These are phyloP conservation scores for Myiotriccus ornatus DNA, from an alignment of 2,797 vertebrate genomes.

Conservation along the genomic window DNA sequence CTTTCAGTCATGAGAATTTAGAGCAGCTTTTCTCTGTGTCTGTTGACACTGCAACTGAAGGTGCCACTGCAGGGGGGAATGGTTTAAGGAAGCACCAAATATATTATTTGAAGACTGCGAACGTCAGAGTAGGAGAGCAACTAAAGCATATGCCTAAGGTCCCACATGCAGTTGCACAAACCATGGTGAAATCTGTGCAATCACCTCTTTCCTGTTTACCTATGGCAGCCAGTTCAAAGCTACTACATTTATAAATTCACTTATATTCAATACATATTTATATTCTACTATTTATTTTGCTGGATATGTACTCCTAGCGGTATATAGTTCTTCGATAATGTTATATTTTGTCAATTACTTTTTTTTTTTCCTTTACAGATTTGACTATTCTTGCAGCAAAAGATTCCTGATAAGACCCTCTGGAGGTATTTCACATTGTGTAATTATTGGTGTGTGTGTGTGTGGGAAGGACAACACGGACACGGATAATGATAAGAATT, in stretches of 20 bases:
- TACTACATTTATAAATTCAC: background rate
- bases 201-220: background rate
- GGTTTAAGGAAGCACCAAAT: background rate
- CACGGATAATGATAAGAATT: constrained; percentile 27
- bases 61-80: background rate
- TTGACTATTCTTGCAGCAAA: background rate
- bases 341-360: background rate
- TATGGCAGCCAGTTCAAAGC: background rate
- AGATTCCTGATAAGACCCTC: background rate
- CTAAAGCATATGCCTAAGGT: background rate
- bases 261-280: background rate
- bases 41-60: background rate
- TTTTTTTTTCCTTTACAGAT: background rate
- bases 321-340: background rate
- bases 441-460: background rate
- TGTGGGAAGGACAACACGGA: background rate
- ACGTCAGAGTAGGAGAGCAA: background rate
- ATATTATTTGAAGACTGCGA: background rate
- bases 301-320: background rate
- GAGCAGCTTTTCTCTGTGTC: background rate
- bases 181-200: background rate
- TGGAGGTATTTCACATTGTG: constrained; percentile 5
- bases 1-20: background rate
- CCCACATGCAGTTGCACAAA: background rate
- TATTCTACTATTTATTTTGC: background rate